These are phyloP conservation scores for Garrulus glandarius DNA, from an alignment of 2,797 vertebrate genomes.

Conservation along the genomic window DNA sequence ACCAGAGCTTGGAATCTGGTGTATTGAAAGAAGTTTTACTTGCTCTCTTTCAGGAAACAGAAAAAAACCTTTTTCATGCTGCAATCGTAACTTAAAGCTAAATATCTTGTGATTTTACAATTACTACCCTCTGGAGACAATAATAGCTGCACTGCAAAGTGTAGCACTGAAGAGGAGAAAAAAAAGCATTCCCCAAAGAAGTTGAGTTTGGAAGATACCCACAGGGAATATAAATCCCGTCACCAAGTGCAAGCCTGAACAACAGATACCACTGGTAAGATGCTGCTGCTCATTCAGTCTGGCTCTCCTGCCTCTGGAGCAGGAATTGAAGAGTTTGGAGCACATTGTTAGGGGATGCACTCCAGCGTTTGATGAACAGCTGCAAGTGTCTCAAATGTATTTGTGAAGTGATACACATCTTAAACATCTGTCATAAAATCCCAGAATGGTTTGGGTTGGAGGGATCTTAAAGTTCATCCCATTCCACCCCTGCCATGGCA, in stretches of 20 bases:
- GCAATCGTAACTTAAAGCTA: slow-evolving; percentile 11
- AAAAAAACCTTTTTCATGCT: not conserved
- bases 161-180: not conserved
- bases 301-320: not conserved
- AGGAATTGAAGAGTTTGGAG: not conserved
- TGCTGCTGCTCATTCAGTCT: not conserved
- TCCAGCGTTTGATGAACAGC: not conserved
- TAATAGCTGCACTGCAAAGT: not conserved
- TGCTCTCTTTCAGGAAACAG: not conserved
- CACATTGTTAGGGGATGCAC: rapidly evolving
- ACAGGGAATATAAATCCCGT: not conserved
- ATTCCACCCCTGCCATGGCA: not conserved
- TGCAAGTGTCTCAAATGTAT: not conserved
- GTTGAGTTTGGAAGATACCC: not conserved
- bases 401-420: not conserved
- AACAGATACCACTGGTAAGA: not conserved
- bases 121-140: not conserved
- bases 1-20: not conserved
- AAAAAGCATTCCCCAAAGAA: not conserved
- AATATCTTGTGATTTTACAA: slow-evolving; percentile 16
- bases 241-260: not conserved
- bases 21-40: not conserved
- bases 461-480: not conserved
- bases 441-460: not conserved
- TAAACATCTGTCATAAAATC: not conserved